Evolutionary conservation across 2,797 vertebrate species (phyloP).

Genomic region (Lacerta agilis): DNA sequence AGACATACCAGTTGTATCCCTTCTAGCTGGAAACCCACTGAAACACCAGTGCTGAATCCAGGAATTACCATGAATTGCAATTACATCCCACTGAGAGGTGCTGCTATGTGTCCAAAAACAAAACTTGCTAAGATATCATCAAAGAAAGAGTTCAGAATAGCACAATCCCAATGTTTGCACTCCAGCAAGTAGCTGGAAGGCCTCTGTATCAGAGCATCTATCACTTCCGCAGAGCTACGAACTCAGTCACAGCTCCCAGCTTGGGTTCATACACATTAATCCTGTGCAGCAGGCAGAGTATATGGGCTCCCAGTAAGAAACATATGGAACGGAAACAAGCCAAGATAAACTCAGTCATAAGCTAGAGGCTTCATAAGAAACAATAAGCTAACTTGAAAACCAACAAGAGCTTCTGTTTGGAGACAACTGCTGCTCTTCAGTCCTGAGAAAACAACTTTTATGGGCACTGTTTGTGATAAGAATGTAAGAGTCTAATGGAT

Average conservation of each 20-base stretch:
- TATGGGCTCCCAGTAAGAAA: conserved; percentile 15
- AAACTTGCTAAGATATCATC: neutral
- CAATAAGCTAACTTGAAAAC: neutral
- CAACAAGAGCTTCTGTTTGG: neutral
- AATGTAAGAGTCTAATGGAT: no score
- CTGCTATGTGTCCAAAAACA: neutral
- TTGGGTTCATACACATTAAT: conserved; percentile 39
- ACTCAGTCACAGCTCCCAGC: neutral
- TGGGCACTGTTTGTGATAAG: neutral
- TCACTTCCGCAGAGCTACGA: neutral
- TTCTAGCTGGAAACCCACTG: neutral
- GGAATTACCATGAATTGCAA: neutral
- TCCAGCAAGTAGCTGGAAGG: neutral
- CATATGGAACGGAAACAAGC: conserved; percentile 17
- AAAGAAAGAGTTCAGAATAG: neutral
- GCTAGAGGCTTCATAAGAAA: conserved; percentile 10
- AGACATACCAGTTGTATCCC: neutral
- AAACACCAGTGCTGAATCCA: neutral
- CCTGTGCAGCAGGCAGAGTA: conserved; percentile 24
- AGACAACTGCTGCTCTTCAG: neutral
- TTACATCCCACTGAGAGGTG: neutral
- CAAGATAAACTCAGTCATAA: conserved; percentile 28
- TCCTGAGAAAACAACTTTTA: neutral
- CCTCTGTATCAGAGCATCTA: neutral
- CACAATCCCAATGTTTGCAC: neutral